These are phyloP conservation scores for Irena cyanogastra DNA, from an alignment of 2,113 vertebrate genomes.

Conservation along the genomic window DNA sequence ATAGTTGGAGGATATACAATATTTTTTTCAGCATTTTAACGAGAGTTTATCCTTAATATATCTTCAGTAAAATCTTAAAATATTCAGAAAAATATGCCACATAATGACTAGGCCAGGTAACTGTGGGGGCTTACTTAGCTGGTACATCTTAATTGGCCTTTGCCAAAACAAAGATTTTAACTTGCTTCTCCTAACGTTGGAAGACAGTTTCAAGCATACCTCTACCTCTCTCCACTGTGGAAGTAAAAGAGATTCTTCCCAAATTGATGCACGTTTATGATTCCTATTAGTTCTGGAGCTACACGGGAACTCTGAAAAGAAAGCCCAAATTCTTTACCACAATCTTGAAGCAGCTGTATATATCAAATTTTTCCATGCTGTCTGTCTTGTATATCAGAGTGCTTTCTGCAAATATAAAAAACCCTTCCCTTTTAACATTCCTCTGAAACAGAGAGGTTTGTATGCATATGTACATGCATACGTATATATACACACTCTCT, in stretches of 20 bases:
- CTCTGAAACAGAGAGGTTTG: not conserved
- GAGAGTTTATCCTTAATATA: not conserved
- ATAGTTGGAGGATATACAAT: not conserved
- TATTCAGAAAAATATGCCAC: not conserved
- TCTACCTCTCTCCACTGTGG: fast-evolving
- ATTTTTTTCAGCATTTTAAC: not conserved
- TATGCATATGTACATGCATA: not conserved
- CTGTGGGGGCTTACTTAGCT: not conserved
- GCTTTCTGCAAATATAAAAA: not conserved
- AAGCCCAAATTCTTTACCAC: not conserved
- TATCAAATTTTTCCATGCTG: not conserved
- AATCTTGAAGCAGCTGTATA: not conserved
- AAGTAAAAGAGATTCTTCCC: not conserved
- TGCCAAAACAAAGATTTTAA: not conserved
- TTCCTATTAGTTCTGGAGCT: not conserved
- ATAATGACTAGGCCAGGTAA: not conserved
- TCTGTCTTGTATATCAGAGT: not conserved
- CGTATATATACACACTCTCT: not conserved
- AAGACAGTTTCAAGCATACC: not conserved
- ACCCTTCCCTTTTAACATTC: not conserved
- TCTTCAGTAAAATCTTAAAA: not conserved
- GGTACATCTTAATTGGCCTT: not conserved
- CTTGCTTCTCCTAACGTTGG: not conserved
- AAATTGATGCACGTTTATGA: not conserved
- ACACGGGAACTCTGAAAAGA: not conserved